Percentiles rank a stretch among this genome's conserved stretches.
Evolutionary conservation across 1,140 invertebrate genomes (phyloP).

Genomic region (Drosophila suzukii): DNA sequence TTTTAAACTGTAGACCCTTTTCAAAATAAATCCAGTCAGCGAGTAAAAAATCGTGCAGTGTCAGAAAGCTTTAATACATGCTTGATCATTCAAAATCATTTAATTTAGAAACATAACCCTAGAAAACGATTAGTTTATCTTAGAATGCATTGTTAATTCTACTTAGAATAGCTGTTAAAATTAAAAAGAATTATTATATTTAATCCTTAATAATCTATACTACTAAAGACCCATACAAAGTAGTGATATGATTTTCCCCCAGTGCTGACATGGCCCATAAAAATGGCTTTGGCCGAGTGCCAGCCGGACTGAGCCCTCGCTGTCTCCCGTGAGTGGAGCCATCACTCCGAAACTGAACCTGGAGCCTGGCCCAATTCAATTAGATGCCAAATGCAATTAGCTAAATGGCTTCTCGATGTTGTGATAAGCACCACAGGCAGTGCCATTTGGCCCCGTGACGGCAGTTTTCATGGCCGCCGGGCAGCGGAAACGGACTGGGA

Average conservation of each 20-base stretch:
- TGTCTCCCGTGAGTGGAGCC: constrained; percentile 29
- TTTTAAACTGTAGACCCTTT: too few species aligned
- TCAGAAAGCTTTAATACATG: too few species aligned
- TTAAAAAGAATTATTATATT: too few species aligned
- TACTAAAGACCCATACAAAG: rapidly evolving
- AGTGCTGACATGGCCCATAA: constrained; percentile 9
- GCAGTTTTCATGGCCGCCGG: constrained; percentile 13
- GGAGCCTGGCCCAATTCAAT: constrained; percentile 63
- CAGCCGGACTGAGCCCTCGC: constrained; percentile 32
- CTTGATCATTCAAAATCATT: too few species aligned
- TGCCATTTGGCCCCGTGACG: constrained; percentile 6
- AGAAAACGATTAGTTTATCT: too few species aligned
- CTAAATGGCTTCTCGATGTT: constrained; percentile 67
- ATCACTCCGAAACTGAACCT: constrained; percentile 11
- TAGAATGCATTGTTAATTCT: too few species aligned
- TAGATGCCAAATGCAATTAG: constrained; percentile 72
- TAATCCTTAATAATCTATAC: neutral
- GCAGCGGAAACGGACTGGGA: constrained; percentile 14
- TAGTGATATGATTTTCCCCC: neutral
- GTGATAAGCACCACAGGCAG: constrained; percentile 39
- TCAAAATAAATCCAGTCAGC: too few species aligned
- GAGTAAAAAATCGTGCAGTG: too few species aligned
- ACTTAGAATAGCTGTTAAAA: too few species aligned
- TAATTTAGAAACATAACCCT: too few species aligned
- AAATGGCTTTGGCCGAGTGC: constrained; percentile 48